Conservation (phyloP, 35 echinoderm and acorn worm genomes). For the Apostichopus japonicus region DNA sequence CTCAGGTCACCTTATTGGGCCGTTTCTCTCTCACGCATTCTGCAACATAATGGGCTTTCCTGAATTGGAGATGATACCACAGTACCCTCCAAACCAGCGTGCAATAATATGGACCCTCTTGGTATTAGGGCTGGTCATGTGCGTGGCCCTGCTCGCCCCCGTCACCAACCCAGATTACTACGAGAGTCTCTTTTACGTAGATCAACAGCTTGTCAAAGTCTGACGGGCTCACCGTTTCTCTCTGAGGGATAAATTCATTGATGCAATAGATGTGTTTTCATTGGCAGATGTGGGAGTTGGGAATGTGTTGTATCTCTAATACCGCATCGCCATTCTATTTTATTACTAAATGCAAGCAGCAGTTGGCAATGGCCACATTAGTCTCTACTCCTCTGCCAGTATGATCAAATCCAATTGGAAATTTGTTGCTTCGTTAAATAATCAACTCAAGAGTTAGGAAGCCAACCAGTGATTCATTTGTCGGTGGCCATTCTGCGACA, state of each 20-base stretch:
- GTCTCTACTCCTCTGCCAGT: too few relatives aligned
- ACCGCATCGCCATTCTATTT: too few relatives aligned
- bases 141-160: constrained; percentile 79
- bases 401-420: too few relatives aligned
- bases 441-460: too few relatives aligned
- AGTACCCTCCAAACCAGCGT: constrained; percentile 56
- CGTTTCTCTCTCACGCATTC: constrained; percentile 86
- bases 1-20: constrained; percentile 87
- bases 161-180: constrained; percentile 69
- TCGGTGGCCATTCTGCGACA: too few relatives aligned
- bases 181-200: constrained; percentile 24
- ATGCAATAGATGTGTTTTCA: background rate
- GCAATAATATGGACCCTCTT: constrained; percentile 69
- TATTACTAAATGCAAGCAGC: too few relatives aligned
- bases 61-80: constrained; percentile 73
- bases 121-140: constrained; percentile 69
- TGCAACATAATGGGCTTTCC: constrained; percentile 99
- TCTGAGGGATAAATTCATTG: background rate
- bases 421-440: too few relatives aligned
- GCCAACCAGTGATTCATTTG: too few relatives aligned
- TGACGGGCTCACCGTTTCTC: background rate
- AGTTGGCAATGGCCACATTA: too few relatives aligned
- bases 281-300: too few relatives aligned
- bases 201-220: background rate
- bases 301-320: too few relatives aligned